These are phyloP conservation scores for Phataginus tricuspis DNA, from an alignment of 2,797 vertebrate genomes.

Conservation along the genomic window DNA sequence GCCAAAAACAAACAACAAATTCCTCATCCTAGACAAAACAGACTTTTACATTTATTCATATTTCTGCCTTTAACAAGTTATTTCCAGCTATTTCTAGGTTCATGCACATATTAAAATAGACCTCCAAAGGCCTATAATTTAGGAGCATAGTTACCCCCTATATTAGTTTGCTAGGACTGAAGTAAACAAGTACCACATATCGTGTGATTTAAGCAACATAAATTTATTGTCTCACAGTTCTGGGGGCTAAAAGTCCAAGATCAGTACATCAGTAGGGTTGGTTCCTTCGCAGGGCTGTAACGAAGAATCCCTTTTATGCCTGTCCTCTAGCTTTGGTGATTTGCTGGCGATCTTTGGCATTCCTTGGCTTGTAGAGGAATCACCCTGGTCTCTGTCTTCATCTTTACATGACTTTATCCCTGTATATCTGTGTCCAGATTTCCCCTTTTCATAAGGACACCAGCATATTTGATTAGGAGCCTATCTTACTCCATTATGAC, in stretches of 20 bases:
- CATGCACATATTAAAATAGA: slow-evolving; percentile 47
- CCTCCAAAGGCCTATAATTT: not conserved
- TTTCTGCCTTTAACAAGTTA: slow-evolving; percentile 21
- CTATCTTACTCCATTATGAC: not conserved
- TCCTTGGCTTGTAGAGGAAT: not conserved
- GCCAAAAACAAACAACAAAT: not conserved
- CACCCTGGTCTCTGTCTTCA: not conserved
- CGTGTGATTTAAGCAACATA: not conserved
- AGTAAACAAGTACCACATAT: not conserved
- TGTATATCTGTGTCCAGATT: not conserved
- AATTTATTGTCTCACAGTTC: not conserved
- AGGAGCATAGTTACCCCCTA: not conserved
- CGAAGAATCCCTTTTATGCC: not conserved
- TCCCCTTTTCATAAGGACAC: not conserved
- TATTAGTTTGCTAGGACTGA: not conserved
- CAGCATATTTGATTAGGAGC: not conserved
- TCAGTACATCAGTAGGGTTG: not conserved
- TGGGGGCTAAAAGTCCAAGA: not conserved
- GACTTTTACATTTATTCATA: slow-evolving; percentile 52
- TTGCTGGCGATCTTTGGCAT: not conserved
- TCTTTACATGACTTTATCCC: not conserved
- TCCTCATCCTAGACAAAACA: not conserved
- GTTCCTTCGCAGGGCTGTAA: not conserved
- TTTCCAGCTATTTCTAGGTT: slow-evolving; percentile 45
- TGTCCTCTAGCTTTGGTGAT: not conserved